A percentile compares a stretch with the other conserved stretches of the same genome.
These are phyloP conservation scores for Botia almorhae DNA, from an alignment of 2,797 vertebrate species.

Conservation along the genomic window DNA sequence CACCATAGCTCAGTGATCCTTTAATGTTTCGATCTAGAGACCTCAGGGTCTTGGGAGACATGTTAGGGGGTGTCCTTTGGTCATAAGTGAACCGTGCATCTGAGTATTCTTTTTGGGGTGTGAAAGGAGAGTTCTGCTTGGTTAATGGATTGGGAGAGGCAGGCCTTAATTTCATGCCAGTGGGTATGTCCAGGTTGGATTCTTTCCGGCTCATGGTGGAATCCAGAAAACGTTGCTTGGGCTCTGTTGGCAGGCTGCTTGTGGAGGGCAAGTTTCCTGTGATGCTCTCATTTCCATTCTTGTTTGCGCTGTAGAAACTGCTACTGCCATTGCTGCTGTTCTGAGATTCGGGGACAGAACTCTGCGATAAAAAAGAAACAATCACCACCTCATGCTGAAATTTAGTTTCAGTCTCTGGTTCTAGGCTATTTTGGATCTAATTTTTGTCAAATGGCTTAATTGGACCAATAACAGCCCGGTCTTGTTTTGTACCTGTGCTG, in stretches of 20 bases:
- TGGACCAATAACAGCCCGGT: not conserved
- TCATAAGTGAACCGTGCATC: slow-evolving; percentile 46
- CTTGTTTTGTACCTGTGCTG: slow-evolving; percentile 61
- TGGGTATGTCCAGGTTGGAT: not conserved
- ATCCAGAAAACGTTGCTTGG: slow-evolving; percentile 48
- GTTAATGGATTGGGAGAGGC: slow-evolving; percentile 62
- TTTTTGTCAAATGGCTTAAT: not conserved
- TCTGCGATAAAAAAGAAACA: slow-evolving; percentile 6
- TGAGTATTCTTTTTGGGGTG: slow-evolving; percentile 50
- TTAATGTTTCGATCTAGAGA: slow-evolving; percentile 60
- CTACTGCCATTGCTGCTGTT: slow-evolving; percentile 36
- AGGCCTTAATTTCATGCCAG: slow-evolving; percentile 23
- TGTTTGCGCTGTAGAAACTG: slow-evolving; percentile 23
- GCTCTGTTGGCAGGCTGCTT: slow-evolving; percentile 48
- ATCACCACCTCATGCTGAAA: not conserved
- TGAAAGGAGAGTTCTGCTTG: slow-evolving; percentile 63
- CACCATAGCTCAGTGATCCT: slow-evolving; percentile 57
- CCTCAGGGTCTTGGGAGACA: slow-evolving; percentile 53
- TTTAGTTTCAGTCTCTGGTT: not conserved
- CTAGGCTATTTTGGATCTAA: not conserved
- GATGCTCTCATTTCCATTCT: slow-evolving; percentile 41
- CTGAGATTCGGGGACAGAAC: not conserved
- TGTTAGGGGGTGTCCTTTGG: slow-evolving; percentile 65
- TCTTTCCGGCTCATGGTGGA: slow-evolving; percentile 56
- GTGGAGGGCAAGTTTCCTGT: slow-evolving; percentile 50